A percentile compares a stretch with the other conserved stretches of the same genome.
Evolutionary conservation across 2,797 vertebrate species (phyloP).

Genomic region (Sebastes melanostomus): DNA sequence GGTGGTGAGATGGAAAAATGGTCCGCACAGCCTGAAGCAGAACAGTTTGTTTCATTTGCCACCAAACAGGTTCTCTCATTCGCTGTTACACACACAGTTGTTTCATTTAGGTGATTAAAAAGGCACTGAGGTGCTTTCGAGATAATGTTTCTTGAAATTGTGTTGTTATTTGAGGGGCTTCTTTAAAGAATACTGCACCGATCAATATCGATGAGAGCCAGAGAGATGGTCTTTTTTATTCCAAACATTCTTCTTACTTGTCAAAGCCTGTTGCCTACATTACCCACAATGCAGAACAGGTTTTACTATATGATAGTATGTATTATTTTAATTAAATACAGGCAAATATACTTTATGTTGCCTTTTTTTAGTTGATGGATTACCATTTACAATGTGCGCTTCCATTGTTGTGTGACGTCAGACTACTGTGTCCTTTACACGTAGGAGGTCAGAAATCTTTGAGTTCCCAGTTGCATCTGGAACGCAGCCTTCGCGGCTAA

Average conservation of each 20-base stretch:
- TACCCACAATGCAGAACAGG: not conserved
- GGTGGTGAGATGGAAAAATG: constrained; percentile 65
- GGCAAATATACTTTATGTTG: no score
- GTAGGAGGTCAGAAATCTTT: no score
- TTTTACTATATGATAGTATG: no score
- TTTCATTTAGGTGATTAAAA: constrained; percentile 21
- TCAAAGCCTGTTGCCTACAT: not conserved
- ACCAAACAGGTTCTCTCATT: constrained; percentile 45
- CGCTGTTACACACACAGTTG: not conserved
- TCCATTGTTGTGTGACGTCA: no score
- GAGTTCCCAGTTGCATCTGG: no score
- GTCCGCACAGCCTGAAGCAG: constrained; percentile 34
- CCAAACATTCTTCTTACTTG: not conserved
- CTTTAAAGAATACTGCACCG: not conserved
- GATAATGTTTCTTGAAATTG: not conserved
- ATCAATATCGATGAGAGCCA: not conserved
- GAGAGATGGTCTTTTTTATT: not conserved
- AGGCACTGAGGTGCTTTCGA: not conserved
- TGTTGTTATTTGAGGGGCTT: not conserved
- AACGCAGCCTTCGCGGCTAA: not conserved
- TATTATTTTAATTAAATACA: no score
- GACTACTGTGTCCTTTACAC: no score
- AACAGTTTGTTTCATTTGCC: constrained; percentile 42
- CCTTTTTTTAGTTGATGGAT: no score
- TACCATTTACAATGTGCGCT: no score